These are phyloP conservation scores for Anolis apletophallus DNA, from an alignment of 2,797 vertebrate genomes.

Conservation along the genomic window DNA sequence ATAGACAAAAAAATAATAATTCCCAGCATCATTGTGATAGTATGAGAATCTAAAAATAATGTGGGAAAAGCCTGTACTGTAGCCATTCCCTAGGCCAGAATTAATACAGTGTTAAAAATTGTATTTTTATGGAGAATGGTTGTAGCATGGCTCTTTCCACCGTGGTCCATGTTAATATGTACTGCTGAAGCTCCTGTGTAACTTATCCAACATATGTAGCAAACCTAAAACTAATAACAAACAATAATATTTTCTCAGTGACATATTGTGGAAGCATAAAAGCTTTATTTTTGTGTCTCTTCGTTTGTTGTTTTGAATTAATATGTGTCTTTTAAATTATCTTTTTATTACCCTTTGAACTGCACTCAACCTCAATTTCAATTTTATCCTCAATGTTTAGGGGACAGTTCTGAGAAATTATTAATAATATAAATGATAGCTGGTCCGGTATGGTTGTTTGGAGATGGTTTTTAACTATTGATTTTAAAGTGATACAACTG, in stretches of 20 bases:
- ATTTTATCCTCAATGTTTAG: neutral
- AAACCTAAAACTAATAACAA: neutral
- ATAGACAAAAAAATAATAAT: neutral
- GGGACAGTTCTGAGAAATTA: slow-evolving; percentile 14
- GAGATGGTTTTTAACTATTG: no score
- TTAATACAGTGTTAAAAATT: neutral
- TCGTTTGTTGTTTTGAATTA: neutral
- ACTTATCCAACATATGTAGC: neutral
- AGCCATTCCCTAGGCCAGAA: neutral
- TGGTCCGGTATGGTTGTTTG: no score
- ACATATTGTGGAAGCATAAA: neutral
- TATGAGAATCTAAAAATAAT: neutral
- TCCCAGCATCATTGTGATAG: neutral
- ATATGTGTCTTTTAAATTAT: neutral
- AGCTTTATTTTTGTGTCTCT: neutral
- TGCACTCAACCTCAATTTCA: neutral
- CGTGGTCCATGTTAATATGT: neutral
- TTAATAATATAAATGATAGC: neutral
- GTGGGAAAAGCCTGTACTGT: neutral
- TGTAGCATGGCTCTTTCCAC: no score
- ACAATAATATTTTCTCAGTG: no score
- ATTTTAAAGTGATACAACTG: no score
- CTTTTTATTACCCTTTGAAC: neutral
- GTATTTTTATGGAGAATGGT: neutral
- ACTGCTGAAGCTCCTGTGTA: neutral